Conservation (phyloP, 2,113 vertebrate species). For the Dipodomys spectabilis region DNA sequence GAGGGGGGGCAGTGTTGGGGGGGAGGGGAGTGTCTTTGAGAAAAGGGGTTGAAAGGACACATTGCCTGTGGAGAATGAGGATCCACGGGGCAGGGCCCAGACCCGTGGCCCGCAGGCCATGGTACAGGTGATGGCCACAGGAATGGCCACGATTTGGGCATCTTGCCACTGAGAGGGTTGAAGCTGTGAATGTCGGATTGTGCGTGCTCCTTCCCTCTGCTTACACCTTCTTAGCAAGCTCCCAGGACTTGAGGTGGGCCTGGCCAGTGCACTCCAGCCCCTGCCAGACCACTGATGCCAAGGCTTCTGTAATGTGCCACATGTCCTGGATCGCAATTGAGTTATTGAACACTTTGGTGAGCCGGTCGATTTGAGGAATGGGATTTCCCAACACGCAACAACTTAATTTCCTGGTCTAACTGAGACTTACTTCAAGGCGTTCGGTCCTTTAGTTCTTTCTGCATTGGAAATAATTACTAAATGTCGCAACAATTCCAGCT, state of each 20-base stretch:
- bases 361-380: too few species aligned
- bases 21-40: rapidly evolving
- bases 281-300: neutral
- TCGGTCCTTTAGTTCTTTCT: neutral
- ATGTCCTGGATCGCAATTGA: too few species aligned
- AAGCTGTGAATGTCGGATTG: rapidly evolving
- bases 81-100: too few species aligned
- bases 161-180: neutral
- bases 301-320: neutral
- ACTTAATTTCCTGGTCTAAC: neutral
- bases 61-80: rapidly evolving
- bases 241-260: rapidly evolving
- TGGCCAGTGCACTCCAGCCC: rapidly evolving
- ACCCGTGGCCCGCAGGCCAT: rapidly evolving
- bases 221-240: rapidly evolving
- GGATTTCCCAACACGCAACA: too few species aligned
- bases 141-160: rapidly evolving
- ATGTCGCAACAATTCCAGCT: rapidly evolving
- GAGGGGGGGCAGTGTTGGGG: too few species aligned
- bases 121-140: neutral
- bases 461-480: neutral
- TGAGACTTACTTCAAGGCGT: rapidly evolving
- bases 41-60: rapidly evolving
- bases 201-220: neutral
- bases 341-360: neutral